Conservation (phyloP, 2,113 vertebrate species). For the Poeciliopsis prolifica region DNA sequence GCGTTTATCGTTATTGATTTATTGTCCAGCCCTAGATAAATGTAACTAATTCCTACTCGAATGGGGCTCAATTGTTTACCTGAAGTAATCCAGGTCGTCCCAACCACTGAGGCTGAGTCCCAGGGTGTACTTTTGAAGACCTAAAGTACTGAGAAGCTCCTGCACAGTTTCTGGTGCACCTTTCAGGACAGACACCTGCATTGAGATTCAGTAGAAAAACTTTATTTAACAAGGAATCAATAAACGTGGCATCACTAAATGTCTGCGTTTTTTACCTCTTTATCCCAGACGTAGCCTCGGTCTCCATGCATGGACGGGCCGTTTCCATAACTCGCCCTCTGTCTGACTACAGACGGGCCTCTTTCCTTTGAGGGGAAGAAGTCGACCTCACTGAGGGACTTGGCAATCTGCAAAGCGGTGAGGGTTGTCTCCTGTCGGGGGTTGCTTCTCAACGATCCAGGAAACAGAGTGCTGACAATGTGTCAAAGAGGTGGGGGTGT, state of each 20-base stretch:
- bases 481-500: conserved; percentile 45
- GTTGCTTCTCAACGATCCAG: conserved; percentile 66
- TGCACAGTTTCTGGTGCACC: conserved; percentile 76
- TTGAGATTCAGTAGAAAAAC: conserved; percentile 23
- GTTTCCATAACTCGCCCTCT: conserved; percentile 62
- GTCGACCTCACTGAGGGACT: conserved; percentile 81
- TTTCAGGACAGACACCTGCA: conserved; percentile 74
- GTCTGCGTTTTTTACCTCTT: conserved; percentile 65
- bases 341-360: conserved; percentile 37
- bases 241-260: neutral
- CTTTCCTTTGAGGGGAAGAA: conserved; percentile 54
- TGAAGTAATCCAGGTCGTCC: conserved; percentile 82
- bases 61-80: conserved; percentile 57
- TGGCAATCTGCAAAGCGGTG: conserved; percentile 80
- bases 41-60: too few species aligned
- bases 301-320: conserved; percentile 59
- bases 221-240: neutral
- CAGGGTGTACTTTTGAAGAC: conserved; percentile 76
- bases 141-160: conserved; percentile 70
- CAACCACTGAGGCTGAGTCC: conserved; percentile 80
- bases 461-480: conserved; percentile 45
- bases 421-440: conserved; percentile 75
- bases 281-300: conserved; percentile 71
- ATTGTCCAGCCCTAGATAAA: too few species aligned
- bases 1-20: too few species aligned